Percentiles rank a stretch among this genome's conserved stretches.
Conservation (phyloP, 2,888 invertebrate genomes). For the Meiosimyza decipiens region DNA sequence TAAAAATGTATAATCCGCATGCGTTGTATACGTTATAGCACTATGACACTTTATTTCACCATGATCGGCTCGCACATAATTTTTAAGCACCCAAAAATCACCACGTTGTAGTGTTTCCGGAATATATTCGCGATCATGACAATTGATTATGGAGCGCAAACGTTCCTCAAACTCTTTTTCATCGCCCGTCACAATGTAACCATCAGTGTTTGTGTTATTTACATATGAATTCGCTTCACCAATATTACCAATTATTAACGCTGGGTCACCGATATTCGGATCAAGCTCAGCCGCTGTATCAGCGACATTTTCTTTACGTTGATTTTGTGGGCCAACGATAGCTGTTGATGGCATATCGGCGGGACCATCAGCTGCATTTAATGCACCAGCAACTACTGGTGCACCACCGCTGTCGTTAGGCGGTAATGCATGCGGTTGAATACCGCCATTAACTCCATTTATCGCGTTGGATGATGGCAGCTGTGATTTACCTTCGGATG, state of each 20-base stretch:
- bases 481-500: conserved; percentile 52
- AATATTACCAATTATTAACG: conserved; percentile 56
- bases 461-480: conserved; percentile 30
- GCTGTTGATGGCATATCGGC: no score
- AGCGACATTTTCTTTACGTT: conserved; percentile 4
- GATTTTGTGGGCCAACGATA: no score
- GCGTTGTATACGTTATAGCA: conserved; percentile 90
- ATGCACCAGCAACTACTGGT: background rate
- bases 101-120: conserved; percentile 78
- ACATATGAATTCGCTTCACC: conserved; percentile 35
- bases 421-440: conserved; percentile 39
- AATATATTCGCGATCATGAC: conserved; percentile 73
- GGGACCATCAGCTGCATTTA: background rate
- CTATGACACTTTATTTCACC: conserved; percentile 80
- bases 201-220: conserved; percentile 54
- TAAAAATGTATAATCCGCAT: conserved; percentile 90
- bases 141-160: conserved; percentile 68
- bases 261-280: conserved; percentile 48
- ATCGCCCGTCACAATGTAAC: conserved; percentile 61
- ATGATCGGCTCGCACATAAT: conserved; percentile 82
- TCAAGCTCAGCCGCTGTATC: conserved; percentile 44
- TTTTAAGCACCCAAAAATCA: conserved; percentile 89
- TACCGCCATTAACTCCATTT: conserved; percentile 24
- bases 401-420: conserved; percentile 47
- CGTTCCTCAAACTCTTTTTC: conserved; percentile 66